These are phyloP conservation scores for Diorhabda elongata DNA, from an alignment of 1,140 invertebrate genomes.

Conservation along the genomic window DNA sequence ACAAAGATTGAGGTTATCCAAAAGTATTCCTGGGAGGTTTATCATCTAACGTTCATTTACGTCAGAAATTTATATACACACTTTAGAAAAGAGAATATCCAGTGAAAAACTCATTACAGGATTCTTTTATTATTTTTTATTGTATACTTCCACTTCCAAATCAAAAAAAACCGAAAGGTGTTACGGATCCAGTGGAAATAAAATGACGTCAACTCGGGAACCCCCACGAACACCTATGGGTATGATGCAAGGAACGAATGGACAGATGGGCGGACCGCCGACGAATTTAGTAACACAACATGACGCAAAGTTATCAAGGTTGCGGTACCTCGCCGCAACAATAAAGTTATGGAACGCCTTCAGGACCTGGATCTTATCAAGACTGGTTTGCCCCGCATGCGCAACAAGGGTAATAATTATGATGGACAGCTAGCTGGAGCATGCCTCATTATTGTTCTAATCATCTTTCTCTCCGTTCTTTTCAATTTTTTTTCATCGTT, in stretches of 20 bases:
- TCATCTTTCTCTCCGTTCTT: no score
- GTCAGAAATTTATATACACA: conserved; percentile 83
- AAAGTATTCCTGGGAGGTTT: conserved; percentile 94
- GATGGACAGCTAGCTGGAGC: conserved; percentile 61
- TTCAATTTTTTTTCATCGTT: no score
- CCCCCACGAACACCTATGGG: conserved; percentile 66
- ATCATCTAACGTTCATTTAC: conserved; percentile 90
- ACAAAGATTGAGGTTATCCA: conserved; percentile 81
- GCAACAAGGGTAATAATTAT: conserved; percentile 71
- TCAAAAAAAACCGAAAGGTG: no score
- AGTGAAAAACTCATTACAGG: conserved; percentile 52
- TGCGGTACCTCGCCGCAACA: conserved; percentile 85
- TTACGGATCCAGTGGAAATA: conserved; percentile 36
- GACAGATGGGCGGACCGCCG: conserved; percentile 73
- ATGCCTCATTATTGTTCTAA: no score
- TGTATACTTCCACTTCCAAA: conserved; percentile 26
- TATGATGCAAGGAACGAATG: conserved; percentile 60
- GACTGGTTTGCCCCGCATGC: conserved; percentile 83
- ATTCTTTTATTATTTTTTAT: not conserved
- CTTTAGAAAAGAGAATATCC: conserved; percentile 92
- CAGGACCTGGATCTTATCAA: conserved; percentile 73
- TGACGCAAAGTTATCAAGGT: conserved; percentile 73
- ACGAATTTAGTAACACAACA: conserved; percentile 78
- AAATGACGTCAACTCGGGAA: conserved; percentile 67
- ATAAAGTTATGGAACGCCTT: conserved; percentile 74